These are phyloP conservation scores for Lasiommata megera DNA, from an alignment of 2,888 invertebrate genomes.

Conservation along the genomic window DNA sequence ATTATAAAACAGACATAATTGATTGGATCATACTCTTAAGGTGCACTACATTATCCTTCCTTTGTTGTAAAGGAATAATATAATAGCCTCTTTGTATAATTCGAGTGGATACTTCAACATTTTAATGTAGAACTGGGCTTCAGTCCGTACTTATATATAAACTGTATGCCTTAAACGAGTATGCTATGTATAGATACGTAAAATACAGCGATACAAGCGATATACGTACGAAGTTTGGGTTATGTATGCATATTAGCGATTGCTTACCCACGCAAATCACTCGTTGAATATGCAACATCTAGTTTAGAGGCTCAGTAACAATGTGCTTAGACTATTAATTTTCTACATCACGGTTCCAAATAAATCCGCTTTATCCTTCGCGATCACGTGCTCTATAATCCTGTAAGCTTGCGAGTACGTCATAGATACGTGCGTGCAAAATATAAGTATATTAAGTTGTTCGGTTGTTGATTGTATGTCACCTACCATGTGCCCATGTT, in stretches of 20 bases:
- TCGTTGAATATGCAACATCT: conserved; percentile 79
- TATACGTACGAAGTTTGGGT: conserved; percentile 19
- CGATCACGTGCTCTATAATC: conserved; percentile 25
- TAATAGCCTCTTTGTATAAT: too few relatives aligned
- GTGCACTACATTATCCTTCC: too few relatives aligned
- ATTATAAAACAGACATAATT: too few relatives aligned
- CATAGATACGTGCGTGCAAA: conserved; percentile 6
- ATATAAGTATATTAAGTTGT: background rate
- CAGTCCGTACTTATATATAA: too few relatives aligned
- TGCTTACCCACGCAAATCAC: conserved; percentile 80
- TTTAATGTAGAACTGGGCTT: background rate
- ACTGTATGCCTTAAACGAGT: too few relatives aligned
- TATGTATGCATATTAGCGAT: conserved; percentile 45
- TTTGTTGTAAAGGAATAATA: too few relatives aligned
- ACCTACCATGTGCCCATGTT: background rate
- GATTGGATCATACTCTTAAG: background rate
- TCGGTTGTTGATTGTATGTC: background rate
- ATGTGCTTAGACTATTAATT: conserved; percentile 78
- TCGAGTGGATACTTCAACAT: too few relatives aligned
- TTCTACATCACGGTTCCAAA: conserved; percentile 52
- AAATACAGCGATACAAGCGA: background rate
- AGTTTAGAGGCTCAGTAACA: conserved; percentile 72
- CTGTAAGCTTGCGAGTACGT: conserved; percentile 11
- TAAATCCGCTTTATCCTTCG: conserved; percentile 57
- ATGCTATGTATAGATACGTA: background rate